These are phyloP conservation scores for Zosterops japonicus DNA, from an alignment of 2,113 vertebrate species.

Conservation along the genomic window DNA sequence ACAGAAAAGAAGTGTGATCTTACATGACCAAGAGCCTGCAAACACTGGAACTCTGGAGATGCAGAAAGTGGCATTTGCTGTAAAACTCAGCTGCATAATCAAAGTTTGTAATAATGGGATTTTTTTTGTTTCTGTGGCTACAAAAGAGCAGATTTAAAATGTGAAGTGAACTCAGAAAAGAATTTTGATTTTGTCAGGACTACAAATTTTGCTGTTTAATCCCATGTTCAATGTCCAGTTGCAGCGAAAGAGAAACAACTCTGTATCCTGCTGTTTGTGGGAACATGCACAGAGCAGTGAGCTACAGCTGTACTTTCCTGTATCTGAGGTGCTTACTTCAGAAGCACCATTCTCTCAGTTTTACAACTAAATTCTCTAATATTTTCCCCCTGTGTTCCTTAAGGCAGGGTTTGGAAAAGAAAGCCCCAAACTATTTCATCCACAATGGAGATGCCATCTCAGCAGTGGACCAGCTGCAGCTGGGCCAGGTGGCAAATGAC, in stretches of 20 bases:
- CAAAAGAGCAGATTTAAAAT: neutral
- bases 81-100: neutral
- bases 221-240: neutral
- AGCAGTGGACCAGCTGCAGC: neutral
- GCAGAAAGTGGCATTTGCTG: neutral
- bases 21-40: neutral
- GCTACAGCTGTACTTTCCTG: neutral
- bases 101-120: fast-evolving
- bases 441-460: neutral
- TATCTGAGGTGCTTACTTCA: neutral
- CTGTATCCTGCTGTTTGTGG: neutral
- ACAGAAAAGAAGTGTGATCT: neutral
- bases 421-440: neutral
- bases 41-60: neutral
- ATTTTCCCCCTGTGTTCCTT: neutral
- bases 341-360: neutral
- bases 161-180: neutral
- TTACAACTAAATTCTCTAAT: neutral
- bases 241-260: neutral
- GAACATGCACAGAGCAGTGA: neutral
- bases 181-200: neutral
- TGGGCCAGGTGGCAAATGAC: neutral
- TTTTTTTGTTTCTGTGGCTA: neutral
- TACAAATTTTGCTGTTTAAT: neutral
- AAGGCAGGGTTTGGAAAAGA: neutral